phyloP scores from a whole-genome alignment of 2,113 vertebrate species.

The Ageneiosus marmoratus region DNA sequence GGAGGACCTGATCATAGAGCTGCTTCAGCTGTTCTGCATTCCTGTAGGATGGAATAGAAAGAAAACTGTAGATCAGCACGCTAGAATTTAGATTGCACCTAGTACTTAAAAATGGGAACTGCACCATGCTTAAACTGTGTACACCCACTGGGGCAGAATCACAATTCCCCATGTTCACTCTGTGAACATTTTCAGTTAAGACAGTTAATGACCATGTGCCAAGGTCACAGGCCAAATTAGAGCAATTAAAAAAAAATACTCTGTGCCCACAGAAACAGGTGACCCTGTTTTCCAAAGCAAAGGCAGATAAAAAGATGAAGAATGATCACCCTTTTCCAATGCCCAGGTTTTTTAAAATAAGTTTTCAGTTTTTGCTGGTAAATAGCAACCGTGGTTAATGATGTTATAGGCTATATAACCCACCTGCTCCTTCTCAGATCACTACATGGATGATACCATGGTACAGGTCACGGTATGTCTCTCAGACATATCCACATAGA shows the following conservation, averaged over 20 bases:
- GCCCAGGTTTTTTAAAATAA: background rate
- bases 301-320: background rate
- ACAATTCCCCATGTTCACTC: background rate
- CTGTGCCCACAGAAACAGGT: too few species aligned
- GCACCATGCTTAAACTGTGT: background rate
- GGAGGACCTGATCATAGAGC: constrained; percentile 89
- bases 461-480: too few species aligned
- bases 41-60: constrained; percentile 67
- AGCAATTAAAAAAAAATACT: background rate
- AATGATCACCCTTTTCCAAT: background rate
- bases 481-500: too few species aligned
- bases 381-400: background rate
- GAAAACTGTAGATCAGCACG: constrained; percentile 21
- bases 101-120: background rate
- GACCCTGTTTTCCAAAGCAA: background rate
- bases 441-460: too few species aligned
- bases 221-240: background rate
- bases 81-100: background rate
- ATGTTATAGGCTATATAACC: too few species aligned
- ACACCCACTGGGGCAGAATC: background rate
- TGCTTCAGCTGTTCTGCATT: constrained; percentile 89
- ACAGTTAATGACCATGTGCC: background rate
- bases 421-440: too few species aligned
- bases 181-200: background rate
- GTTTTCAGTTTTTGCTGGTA: background rate